A percentile compares a stretch with the other conserved stretches of the same genome.
These are phyloP conservation scores for Hirtodrosophila duncani DNA, from an alignment of 2,888 invertebrate genomes.

Conservation along the genomic window DNA sequence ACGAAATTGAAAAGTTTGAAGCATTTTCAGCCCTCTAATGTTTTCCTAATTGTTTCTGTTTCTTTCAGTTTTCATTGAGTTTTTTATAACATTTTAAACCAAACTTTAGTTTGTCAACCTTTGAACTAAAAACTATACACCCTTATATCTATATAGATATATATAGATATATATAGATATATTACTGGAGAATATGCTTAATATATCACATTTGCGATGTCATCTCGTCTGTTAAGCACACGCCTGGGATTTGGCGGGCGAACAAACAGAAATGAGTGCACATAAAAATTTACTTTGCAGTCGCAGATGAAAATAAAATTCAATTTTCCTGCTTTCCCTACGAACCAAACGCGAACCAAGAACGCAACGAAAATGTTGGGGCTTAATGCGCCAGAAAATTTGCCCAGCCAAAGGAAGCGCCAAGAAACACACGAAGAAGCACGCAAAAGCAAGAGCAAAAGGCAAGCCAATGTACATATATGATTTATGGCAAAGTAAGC, in stretches of 20 bases:
- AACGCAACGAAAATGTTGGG: constrained; percentile 18
- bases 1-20: no score
- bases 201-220: constrained; percentile 36
- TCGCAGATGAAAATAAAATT: constrained; percentile 46
- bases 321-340: constrained; percentile 41
- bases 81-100: no score
- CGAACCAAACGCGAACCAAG: neutral
- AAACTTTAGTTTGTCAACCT: no score
- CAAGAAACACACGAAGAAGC: constrained; percentile 7
- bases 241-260: constrained; percentile 51
- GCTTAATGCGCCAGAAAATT: constrained; percentile 55
- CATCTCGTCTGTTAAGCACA: constrained; percentile 44
- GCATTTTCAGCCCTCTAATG: no score
- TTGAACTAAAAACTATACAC: no score
- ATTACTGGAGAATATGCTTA: constrained; percentile 23
- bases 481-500: constrained; percentile 48
- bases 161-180: no score
- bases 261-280: constrained; percentile 39
- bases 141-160: no score
- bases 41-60: no score
- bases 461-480: constrained; percentile 44
- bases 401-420: constrained; percentile 42
- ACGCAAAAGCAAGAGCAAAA: constrained; percentile 12
- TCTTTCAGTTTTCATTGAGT: no score
- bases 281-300: constrained; percentile 43